Evolutionary conservation across 2,797 vertebrate species (phyloP), one percentile per base, ranked within the genome.

Genomic region (Myripristis jacobus): DNA sequence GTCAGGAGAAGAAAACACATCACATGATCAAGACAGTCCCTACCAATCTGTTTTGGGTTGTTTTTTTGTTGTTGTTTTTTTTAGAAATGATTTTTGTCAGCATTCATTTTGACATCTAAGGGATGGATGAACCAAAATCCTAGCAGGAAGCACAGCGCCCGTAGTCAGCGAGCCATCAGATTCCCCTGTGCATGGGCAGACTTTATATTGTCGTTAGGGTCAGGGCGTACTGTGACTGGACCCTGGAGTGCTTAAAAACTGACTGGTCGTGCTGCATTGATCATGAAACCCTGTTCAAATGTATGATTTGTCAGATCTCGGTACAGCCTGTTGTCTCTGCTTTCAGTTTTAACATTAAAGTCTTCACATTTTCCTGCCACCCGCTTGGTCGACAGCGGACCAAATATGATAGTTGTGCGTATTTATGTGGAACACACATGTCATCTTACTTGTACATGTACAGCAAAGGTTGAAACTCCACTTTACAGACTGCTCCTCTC

Each of bases 251-350:
- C 29, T 61, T 64, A 43, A 75, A 77, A 60, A 61, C 41, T 1
- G 1, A 66, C 48, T 31, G 18, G 58, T 66, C 29, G 65, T 79
- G 66, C 57, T 25, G 73, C 46, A 66, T 24, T 53, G 25, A 80
- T 77, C 46, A 34, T 67, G 10, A 63, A 79, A 51, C 44, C 50
- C 54, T 38, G 29, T 56, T 74, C 25, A 74, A 66, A 61, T 74
- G 16, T 73, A 70, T 68, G 54, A 60, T 79, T 77, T 76, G 50
- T 83, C 66, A 53, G 64, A 52, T 73, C 60, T 81, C 66, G 29
- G 46, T 48, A 50, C 52, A 64, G 58, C 41, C 50, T 64, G 27
- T 51, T 71, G 48, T 50, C 48, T 61, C 55, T 74, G 24, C 38
- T 77, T 65, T 64, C 72, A 47, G 41, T 74, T 85, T 58, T 47